These are phyloP conservation scores for Scalopus aquaticus DNA, from an alignment of 2,113 vertebrate genomes.

Conservation along the genomic window DNA sequence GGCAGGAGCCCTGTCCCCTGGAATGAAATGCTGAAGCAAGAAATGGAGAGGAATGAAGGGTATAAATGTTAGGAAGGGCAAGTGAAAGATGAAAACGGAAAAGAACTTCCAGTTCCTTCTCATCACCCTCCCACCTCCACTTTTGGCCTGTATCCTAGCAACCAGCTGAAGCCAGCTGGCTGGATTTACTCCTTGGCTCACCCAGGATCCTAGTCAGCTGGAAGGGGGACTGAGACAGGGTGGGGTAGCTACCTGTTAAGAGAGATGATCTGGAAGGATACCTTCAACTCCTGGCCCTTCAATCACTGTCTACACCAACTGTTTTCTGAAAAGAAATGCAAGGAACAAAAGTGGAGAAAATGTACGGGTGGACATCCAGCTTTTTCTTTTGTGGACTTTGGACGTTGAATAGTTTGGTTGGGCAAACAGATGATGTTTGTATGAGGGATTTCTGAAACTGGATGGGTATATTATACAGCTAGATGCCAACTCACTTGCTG, in stretches of 20 bases:
- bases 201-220: not conserved
- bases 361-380: not conserved
- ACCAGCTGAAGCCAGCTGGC: constrained; percentile 39
- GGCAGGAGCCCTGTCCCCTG: not conserved
- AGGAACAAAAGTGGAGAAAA: not conserved
- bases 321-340: constrained; percentile 17
- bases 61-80: not conserved
- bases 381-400: constrained; percentile 16
- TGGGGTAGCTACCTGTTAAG: not conserved
- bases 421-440: not conserved
- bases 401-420: not conserved
- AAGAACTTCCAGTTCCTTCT: not conserved
- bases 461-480: not conserved
- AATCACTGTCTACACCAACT: not conserved
- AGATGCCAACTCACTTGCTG: not conserved
- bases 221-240: not conserved
- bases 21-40: constrained; percentile 30
- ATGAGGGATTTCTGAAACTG: not conserved
- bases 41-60: not conserved
- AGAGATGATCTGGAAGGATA: not conserved
- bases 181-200: not conserved
- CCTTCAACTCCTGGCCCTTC: not conserved
- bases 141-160: constrained; percentile 39
- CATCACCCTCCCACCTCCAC: not conserved
- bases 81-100: constrained; percentile 1